Conservation (phyloP, 2,888 invertebrate species). For the Cerastis rubricosa region DNA sequence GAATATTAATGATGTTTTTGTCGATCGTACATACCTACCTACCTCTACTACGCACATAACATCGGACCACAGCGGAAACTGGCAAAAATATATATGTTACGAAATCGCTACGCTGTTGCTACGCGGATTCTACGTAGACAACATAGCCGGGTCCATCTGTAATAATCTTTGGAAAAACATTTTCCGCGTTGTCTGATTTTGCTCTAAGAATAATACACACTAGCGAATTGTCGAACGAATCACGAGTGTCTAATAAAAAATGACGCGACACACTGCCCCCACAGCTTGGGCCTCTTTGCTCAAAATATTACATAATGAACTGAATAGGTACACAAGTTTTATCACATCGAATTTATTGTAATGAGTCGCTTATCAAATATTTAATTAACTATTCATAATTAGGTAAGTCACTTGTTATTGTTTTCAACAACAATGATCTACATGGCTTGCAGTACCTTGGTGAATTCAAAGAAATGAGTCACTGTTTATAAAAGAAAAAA, state of each 20-base stretch:
- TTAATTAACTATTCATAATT: conserved; percentile 10
- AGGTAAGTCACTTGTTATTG: conserved; percentile 5
- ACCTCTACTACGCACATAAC: conserved; percentile 43
- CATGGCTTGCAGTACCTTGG: background rate
- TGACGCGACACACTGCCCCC: conserved; percentile 52
- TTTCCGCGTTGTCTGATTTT: conserved; percentile 45
- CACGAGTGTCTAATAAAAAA: conserved; percentile 51
- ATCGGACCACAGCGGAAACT: conserved; percentile 37
- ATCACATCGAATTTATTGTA: conserved; percentile 13
- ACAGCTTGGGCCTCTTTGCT: conserved; percentile 25
- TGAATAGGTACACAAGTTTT: conserved; percentile 27
- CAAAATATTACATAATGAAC: conserved; percentile 40
- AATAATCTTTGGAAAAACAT: conserved; percentile 36
- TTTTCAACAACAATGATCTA: conserved; percentile 13
- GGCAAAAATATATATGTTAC: conserved; percentile 34
- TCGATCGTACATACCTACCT: conserved; percentile 18
- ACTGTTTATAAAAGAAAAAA: background rate
- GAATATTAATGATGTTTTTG: conserved; percentile 51
- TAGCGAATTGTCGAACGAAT: conserved; percentile 39
- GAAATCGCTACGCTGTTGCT: conserved; percentile 27
- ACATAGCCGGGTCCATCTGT: background rate
- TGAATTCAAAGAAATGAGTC: conserved; percentile 21
- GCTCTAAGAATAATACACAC: conserved; percentile 41
- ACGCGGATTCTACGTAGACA: conserved; percentile 27
- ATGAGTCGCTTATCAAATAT: conserved; percentile 18